phyloP scores from a whole-genome alignment of 2,797 vertebrate genomes.

The Oreochromis grahami region DNA sequence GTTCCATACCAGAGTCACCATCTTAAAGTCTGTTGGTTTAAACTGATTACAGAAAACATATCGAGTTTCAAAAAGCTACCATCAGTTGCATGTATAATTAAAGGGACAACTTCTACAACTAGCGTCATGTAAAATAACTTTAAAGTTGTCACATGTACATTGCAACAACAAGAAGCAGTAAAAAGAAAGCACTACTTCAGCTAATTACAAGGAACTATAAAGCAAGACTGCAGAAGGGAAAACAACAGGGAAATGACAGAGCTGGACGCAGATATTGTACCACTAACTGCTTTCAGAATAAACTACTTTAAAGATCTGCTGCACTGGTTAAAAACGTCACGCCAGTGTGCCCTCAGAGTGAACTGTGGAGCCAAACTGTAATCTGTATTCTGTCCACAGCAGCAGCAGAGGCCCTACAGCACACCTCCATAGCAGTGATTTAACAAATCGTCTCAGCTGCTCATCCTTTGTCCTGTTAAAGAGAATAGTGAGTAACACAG shows the following conservation, averaged over 20 bases:
- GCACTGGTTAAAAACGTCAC: neutral
- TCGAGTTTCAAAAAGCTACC: neutral
- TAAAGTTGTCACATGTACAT: neutral
- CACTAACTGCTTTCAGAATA: neutral
- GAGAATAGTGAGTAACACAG: neutral
- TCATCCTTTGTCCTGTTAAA: constrained; percentile 9
- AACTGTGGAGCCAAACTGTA: neutral
- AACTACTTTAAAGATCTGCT: neutral
- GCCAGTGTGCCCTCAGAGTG: neutral
- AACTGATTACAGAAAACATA: neutral
- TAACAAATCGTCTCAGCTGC: constrained; percentile 16
- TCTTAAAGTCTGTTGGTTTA: neutral
- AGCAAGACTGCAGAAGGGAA: neutral
- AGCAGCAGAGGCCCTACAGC: neutral
- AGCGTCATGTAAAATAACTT: neutral
- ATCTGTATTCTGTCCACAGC: constrained; percentile 31
- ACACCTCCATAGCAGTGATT: neutral
- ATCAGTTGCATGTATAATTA: neutral
- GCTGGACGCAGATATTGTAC: neutral
- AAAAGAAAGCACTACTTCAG: neutral
- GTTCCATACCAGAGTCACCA: neutral
- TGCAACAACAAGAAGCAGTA: neutral
- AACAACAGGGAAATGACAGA: neutral
- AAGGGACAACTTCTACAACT: neutral
- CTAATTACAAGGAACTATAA: neutral